Conservation (phyloP, 2,888 invertebrate species). For the Epirrita christyi region DNA sequence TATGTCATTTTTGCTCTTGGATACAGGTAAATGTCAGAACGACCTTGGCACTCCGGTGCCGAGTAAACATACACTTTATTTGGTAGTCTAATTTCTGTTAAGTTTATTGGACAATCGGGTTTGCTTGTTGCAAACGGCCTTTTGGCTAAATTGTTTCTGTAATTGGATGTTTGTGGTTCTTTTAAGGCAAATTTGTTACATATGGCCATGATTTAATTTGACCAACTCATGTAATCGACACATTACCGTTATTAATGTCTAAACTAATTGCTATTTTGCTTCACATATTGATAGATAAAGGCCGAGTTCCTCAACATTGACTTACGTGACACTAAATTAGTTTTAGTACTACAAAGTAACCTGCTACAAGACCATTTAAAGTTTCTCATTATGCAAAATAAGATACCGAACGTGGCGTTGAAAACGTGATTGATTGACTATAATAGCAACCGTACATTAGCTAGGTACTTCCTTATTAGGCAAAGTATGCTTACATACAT, state of each 20-base stretch:
- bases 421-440: background rate
- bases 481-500: slow-evolving; percentile 1
- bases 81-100: slow-evolving; percentile 48
- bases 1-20: slow-evolving; percentile 40
- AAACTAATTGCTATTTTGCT: slow-evolving; percentile 28
- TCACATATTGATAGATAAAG: slow-evolving; percentile 33
- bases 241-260: slow-evolving; percentile 4
- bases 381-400: background rate
- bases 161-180: slow-evolving; percentile 2
- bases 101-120: slow-evolving; percentile 18
- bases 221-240: background rate
- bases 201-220: background rate
- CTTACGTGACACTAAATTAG: slow-evolving; percentile 33
- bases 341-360: slow-evolving; percentile 23
- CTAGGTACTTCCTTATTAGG: background rate
- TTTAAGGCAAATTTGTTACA: too few species aligned
- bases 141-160: background rate
- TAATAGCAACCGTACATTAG: too few species aligned
- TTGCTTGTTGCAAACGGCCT: slow-evolving; percentile 12
- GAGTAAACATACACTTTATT: slow-evolving; percentile 56
- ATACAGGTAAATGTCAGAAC: slow-evolving; percentile 54
- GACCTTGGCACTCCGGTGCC: slow-evolving; percentile 53
- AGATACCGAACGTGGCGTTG: background rate
- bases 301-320: slow-evolving; percentile 27
- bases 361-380: background rate